Conservation (phyloP, 2,797 vertebrate genomes). For the Peromyscus attwateri region DNA sequence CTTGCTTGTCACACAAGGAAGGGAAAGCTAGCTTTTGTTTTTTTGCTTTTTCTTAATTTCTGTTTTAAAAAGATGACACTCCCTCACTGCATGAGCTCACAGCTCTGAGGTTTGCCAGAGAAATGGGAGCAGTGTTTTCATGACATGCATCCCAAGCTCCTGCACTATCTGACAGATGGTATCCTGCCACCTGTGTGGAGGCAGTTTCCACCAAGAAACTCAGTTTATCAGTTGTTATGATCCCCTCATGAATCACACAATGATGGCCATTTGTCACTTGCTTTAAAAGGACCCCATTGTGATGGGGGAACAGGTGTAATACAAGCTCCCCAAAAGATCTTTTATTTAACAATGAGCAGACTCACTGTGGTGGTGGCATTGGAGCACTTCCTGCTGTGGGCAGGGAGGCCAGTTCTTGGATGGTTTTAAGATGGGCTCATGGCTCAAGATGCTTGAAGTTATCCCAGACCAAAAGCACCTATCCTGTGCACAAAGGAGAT, state of each 20-base stretch:
- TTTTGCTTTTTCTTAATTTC: background rate
- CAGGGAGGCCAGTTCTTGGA: background rate
- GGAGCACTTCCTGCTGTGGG: background rate
- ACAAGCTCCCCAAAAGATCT: background rate
- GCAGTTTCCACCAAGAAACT: constrained; percentile 33
- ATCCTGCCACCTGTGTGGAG: constrained; percentile 72
- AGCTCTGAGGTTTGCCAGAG: constrained; percentile 52
- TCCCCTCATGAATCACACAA: background rate
- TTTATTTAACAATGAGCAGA: background rate
- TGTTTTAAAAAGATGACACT: background rate
- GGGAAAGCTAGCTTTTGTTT: background rate
- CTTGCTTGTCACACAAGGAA: background rate
- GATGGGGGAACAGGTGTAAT: background rate
- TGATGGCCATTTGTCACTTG: background rate
- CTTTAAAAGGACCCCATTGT: constrained; percentile 46
- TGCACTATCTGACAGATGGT: constrained; percentile 82
- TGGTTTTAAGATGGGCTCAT: background rate
- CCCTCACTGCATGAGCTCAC: background rate
- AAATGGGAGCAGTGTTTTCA: constrained; percentile 32
- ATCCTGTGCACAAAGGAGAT: background rate
- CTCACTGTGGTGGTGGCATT: background rate
- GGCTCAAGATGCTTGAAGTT: background rate
- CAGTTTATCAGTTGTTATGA: background rate
- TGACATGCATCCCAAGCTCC: background rate
- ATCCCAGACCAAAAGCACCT: background rate